These are phyloP conservation scores for Pogonocichla stellata DNA, from an alignment of 2,113 vertebrate genomes.

Conservation along the genomic window DNA sequence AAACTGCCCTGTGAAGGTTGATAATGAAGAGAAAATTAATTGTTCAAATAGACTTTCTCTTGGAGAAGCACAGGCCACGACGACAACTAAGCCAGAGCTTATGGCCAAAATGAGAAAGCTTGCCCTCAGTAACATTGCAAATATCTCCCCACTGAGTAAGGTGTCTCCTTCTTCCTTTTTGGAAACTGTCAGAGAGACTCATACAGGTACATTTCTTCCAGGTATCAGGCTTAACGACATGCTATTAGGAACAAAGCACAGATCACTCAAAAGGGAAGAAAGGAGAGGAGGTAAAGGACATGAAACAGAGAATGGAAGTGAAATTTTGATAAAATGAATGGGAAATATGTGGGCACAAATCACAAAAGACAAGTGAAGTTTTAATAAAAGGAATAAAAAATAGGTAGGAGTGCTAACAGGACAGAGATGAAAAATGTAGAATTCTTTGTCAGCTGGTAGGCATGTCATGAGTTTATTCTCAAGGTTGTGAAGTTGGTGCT, in stretches of 20 bases:
- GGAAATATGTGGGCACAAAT: background rate
- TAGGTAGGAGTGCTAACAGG: background rate
- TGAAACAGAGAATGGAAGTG: background rate
- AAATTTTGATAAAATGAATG: background rate
- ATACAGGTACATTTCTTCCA: background rate
- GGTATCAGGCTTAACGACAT: background rate
- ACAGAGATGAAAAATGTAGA: background rate
- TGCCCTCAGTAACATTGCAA: background rate
- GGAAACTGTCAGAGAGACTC: background rate
- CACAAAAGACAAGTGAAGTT: background rate
- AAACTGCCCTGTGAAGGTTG: background rate
- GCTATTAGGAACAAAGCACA: conserved; percentile 23
- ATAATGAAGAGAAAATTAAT: conserved; percentile 13
- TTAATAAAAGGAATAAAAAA: background rate
- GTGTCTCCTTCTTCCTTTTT: background rate
- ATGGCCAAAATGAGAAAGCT: background rate
- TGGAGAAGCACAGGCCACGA: background rate
- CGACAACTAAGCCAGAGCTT: background rate
- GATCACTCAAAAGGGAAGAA: background rate
- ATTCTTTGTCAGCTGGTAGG: background rate
- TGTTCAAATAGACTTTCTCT: background rate
- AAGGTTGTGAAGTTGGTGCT: background rate
- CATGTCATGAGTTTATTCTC: background rate
- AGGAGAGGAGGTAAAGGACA: background rate
- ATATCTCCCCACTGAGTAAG: background rate